Conservation (phyloP, 2,113 vertebrate species). For the Catagonus wagneri region DNA sequence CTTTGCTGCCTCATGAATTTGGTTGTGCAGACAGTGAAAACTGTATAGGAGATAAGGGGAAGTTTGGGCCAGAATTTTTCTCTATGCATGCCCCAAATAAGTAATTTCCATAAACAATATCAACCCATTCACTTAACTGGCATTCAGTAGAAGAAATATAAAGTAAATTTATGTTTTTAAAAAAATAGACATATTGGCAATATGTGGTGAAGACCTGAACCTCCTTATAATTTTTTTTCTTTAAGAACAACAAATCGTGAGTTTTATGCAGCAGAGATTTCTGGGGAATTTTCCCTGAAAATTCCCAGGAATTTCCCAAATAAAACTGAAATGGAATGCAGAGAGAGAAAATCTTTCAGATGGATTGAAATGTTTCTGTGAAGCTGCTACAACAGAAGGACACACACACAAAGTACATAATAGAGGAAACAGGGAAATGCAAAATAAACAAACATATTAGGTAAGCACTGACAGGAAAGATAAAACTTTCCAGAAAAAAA, state of each 20-base stretch:
- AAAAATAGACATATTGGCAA: background rate
- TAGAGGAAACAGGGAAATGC: background rate
- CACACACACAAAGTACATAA: background rate
- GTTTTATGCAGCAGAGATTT: background rate
- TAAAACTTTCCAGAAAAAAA: background rate
- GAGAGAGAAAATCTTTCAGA: slow-evolving; percentile 22
- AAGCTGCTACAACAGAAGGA: background rate
- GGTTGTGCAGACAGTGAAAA: background rate
- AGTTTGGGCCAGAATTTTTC: background rate
- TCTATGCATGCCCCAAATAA: background rate
- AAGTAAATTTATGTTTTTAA: background rate
- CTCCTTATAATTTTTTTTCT: slow-evolving; percentile 1
- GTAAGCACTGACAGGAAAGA: background rate
- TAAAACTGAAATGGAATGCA: background rate
- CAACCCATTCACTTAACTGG: background rate
- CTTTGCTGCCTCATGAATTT: slow-evolving; percentile 38
- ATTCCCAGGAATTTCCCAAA: too few relatives aligned
- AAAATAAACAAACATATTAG: slow-evolving; percentile 41
- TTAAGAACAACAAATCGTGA: background rate
- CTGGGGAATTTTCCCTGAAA: too few relatives aligned
- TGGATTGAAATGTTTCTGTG: slow-evolving; percentile 40
- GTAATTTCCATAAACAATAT: background rate
- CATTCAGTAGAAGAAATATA: background rate
- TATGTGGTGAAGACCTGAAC: background rate
- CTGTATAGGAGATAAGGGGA: background rate